These are phyloP conservation scores for Hesperophylax magnus DNA, from an alignment of 1,140 invertebrate species.

Conservation along the genomic window DNA sequence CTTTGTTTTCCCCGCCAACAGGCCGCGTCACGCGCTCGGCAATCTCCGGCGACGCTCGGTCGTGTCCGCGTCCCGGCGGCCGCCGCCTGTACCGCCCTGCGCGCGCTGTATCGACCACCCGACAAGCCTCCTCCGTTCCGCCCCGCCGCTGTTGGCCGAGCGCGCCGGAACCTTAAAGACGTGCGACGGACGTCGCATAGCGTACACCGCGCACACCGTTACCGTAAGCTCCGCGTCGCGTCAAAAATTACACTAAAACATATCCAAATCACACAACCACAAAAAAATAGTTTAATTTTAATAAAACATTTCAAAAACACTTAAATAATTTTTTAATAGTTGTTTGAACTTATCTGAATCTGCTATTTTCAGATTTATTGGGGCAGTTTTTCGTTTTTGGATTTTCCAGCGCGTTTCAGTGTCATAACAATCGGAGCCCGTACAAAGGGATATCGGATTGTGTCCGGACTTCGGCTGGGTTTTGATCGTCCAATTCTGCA, in stretches of 20 bases:
- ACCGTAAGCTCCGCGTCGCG: conserved; percentile 48
- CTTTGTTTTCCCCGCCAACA: conserved; percentile 29
- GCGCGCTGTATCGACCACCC: conserved; percentile 56
- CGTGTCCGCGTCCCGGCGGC: conserved; percentile 9
- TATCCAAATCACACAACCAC: neutral
- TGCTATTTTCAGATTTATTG: neutral
- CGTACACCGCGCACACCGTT: conserved; percentile 45
- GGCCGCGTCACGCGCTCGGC: neutral
- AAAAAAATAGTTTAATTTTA: neutral
- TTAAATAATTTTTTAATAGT: too few species aligned
- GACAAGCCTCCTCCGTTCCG: conserved; percentile 9
- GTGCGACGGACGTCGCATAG: conserved; percentile 10
- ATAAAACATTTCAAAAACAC: too few species aligned
- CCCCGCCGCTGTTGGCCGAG: conserved; percentile 25
- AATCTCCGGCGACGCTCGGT: neutral
- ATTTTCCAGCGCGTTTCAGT: neutral
- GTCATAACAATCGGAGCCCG: conserved; percentile 19
- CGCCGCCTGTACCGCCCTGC: conserved; percentile 42
- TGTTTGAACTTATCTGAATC: too few species aligned
- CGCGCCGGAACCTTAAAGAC: conserved; percentile 3
- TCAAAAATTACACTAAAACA: neutral
- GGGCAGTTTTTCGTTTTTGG: neutral
- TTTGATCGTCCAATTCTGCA: too few species aligned
- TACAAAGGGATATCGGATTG: conserved; percentile 21
- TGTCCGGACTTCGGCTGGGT: too few species aligned